Conservation (phyloP, 2,113 vertebrate genomes). For the Kryptolebias marmoratus region DNA sequence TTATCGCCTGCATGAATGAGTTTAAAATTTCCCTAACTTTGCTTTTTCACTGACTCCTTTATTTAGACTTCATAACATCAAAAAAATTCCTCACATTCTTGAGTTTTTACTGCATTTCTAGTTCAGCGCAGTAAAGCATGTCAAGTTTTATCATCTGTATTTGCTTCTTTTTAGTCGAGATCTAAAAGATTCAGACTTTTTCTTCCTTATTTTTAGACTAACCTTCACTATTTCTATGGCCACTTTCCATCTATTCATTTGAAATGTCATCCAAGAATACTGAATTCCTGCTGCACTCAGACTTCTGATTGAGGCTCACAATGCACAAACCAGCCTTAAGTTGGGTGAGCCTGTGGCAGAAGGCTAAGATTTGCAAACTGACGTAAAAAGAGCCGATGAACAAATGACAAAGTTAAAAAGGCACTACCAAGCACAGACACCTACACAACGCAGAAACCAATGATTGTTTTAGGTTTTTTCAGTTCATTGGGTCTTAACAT, state of each 20-base stretch:
- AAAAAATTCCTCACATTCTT: too few species aligned
- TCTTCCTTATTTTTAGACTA: slow-evolving; percentile 58
- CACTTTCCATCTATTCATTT: slow-evolving; percentile 60
- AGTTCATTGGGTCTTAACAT: background rate
- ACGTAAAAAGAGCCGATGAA: background rate
- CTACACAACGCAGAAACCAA: too few species aligned
- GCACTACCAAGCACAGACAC: background rate
- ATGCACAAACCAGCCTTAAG: background rate
- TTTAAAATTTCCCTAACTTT: background rate
- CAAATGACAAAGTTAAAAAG: background rate
- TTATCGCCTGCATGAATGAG: background rate
- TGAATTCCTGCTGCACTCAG: background rate
- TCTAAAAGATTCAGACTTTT: slow-evolving; percentile 15
- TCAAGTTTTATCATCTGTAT: background rate
- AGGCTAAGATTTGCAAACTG: background rate
- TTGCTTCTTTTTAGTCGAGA: slow-evolving; percentile 5
- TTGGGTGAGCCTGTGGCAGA: background rate
- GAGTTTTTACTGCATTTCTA: background rate
- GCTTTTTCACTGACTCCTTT: background rate
- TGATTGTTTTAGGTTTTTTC: background rate
- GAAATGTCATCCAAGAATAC: slow-evolving; percentile 65
- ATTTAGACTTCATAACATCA: background rate
- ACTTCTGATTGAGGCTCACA: slow-evolving; percentile 15
- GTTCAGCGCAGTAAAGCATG: background rate
- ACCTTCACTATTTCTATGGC: slow-evolving; percentile 68